phyloP scores from a whole-genome alignment of 2,888 invertebrate genomes.

The Cryptocheilus praepositus region DNA sequence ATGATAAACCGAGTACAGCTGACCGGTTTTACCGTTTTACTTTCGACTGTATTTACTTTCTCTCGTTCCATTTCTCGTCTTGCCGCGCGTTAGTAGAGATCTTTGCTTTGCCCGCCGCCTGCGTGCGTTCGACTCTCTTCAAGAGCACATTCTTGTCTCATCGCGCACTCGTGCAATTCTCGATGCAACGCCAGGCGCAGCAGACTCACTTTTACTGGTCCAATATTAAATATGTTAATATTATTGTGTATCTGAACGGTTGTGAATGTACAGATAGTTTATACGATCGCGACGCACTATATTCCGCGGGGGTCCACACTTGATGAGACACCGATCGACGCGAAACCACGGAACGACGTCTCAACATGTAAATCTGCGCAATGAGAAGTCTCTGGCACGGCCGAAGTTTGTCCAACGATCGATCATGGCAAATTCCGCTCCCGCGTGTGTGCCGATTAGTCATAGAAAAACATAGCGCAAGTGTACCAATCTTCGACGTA shows the following conservation, averaged over 20 bases:
- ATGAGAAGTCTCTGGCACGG: constrained; percentile 25
- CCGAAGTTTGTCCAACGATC: too few species aligned
- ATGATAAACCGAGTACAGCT: constrained; percentile 34
- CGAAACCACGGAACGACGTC: constrained; percentile 30
- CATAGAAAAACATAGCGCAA: too few species aligned
- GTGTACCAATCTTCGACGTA: too few species aligned
- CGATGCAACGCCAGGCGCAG: too few species aligned
- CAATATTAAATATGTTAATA: constrained; percentile 72
- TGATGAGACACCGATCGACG: constrained; percentile 57
- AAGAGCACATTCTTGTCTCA: too few species aligned
- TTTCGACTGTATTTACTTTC: constrained; percentile 27
- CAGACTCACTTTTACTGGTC: constrained; percentile 52
- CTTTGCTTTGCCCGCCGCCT: too few species aligned
- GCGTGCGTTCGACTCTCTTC: too few species aligned
- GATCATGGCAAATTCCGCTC: too few species aligned
- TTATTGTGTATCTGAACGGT: constrained; percentile 72
- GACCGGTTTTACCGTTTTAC: constrained; percentile 19
- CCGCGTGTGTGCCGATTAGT: too few species aligned
- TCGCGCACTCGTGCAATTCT: too few species aligned
- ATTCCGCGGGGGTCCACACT: constrained; percentile 60
- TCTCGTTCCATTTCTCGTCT: neutral
- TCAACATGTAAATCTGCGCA: constrained; percentile 40
- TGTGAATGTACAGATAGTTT: constrained; percentile 72
- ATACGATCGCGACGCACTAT: constrained; percentile 63
- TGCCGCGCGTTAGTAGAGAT: too few species aligned